A percentile compares a stretch with the other conserved stretches of the same genome.
phyloP scores from a whole-genome alignment of 1,140 invertebrate genomes.

The Dryas iulia region DNA sequence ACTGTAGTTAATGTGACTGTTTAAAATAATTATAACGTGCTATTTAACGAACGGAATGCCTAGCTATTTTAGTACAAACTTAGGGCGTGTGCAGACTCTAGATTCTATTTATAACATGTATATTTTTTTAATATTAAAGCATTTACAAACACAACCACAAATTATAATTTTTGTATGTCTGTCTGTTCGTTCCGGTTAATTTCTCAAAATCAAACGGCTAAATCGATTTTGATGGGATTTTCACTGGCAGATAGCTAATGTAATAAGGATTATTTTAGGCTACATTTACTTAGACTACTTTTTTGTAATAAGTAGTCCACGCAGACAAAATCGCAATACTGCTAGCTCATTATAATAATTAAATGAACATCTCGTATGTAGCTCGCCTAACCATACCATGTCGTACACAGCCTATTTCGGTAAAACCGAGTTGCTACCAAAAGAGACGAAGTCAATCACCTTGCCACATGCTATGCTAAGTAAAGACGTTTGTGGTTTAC shows the following conservation, averaged over 20 bases:
- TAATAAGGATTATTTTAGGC: too few relatives aligned
- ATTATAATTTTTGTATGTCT: too few relatives aligned
- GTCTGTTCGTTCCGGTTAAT: too few relatives aligned
- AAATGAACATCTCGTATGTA: background rate
- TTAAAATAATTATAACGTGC: background rate
- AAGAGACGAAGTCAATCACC: conserved; percentile 35
- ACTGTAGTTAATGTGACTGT: background rate
- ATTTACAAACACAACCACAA: too few relatives aligned
- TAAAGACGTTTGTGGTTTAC: conserved; percentile 13
- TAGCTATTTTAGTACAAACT: background rate
- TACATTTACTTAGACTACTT: too few relatives aligned
- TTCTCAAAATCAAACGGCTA: too few relatives aligned
- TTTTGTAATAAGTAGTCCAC: too few relatives aligned
- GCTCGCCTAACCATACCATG: conserved; percentile 3
- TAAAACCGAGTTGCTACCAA: conserved; percentile 26
- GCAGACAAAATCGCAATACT: too few relatives aligned
- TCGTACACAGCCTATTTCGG: conserved; percentile 28
- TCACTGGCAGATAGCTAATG: too few relatives aligned
- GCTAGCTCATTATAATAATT: too few relatives aligned
- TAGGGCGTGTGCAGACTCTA: background rate
- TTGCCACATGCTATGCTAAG: conserved; percentile 18
- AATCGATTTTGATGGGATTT: too few relatives aligned
- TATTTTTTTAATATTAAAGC: background rate
- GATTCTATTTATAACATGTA: background rate
- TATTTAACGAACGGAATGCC: background rate